Conservation (phyloP, 2,888 invertebrate genomes). For the Heliconius aoede region DNA sequence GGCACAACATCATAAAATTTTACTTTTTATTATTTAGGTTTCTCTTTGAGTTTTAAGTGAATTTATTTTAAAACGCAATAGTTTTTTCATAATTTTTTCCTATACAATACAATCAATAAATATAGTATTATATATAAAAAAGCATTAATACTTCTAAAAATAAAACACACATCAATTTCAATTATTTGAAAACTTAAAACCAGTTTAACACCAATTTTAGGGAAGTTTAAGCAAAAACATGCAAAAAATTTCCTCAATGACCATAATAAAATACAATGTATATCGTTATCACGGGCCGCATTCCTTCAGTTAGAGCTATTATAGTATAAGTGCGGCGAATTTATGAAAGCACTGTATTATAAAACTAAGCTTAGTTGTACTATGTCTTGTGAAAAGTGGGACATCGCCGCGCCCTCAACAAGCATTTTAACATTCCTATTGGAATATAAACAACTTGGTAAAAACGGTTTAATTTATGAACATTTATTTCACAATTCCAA, state of each 20-base stretch:
- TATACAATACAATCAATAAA: too few relatives aligned
- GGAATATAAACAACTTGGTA: conserved; percentile 34
- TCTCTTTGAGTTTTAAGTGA: too few relatives aligned
- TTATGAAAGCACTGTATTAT: conserved; percentile 18
- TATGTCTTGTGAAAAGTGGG: conserved; percentile 62
- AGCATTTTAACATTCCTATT: conserved; percentile 39
- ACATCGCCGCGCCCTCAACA: conserved; percentile 68
- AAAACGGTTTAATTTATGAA: not conserved
- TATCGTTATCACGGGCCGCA: conserved; percentile 18
- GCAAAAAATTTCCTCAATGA: not conserved
- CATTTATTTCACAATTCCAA: not conserved
- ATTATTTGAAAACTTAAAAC: not conserved
- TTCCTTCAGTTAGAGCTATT: conserved; percentile 10
- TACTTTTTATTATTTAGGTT: too few relatives aligned
- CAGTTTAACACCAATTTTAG: not conserved
- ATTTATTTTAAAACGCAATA: too few relatives aligned
- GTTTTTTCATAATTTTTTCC: too few relatives aligned
- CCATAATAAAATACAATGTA: conserved; percentile 14
- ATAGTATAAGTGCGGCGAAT: conserved; percentile 19
- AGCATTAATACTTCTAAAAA: too few relatives aligned
- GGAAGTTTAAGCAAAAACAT: not conserved
- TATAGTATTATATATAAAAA: too few relatives aligned
- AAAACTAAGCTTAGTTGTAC: conserved; percentile 12
- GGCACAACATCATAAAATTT: too few relatives aligned
- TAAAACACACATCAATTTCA: too few relatives aligned